A percentile compares a stretch with the other conserved stretches of the same genome.
Conservation (phyloP, 2,888 invertebrate genomes). For the Pseudoips prasinana region DNA sequence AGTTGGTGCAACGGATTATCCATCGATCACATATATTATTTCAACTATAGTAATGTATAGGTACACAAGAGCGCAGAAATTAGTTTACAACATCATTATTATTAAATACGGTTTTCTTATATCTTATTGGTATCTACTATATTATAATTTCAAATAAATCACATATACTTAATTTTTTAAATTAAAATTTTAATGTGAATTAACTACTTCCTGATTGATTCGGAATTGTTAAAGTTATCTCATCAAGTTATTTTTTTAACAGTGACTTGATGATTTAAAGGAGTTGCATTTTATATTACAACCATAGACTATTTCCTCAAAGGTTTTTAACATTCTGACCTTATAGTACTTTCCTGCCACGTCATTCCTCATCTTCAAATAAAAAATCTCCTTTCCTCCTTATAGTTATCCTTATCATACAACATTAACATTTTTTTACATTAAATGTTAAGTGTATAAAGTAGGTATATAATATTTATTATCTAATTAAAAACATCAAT, state of each 20-base stretch:
- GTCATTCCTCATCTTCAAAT: too few relatives aligned
- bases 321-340: constrained; percentile 5
- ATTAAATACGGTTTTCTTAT: constrained; percentile 19
- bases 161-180: constrained; percentile 25
- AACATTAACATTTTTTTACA: constrained; percentile 21
- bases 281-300: too few relatives aligned
- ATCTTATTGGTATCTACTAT: constrained; percentile 9
- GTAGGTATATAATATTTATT: constrained; percentile 51
- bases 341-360: constrained; percentile 13
- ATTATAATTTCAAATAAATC: constrained; percentile 9
- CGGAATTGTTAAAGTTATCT: constrained; percentile 7
- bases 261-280: too few relatives aligned
- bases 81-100: constrained; percentile 31
- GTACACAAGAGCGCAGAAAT: constrained; percentile 22
- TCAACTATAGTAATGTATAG: constrained; percentile 25
- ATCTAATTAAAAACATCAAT: constrained; percentile 51
- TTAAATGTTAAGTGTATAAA: constrained; percentile 42
- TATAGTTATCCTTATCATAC: constrained; percentile 23
- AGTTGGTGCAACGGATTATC: constrained; percentile 21
- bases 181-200: constrained; percentile 22
- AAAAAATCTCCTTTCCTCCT: constrained; percentile 13
- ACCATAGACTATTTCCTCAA: too few relatives aligned
- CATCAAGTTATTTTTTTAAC: too few relatives aligned
- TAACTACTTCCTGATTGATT: constrained; percentile 15
- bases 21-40: constrained; percentile 29